Percentiles rank a stretch among this genome's conserved stretches.
These are phyloP conservation scores for Labeo catla DNA, from an alignment of 2,113 vertebrate species.

Conservation along the genomic window DNA sequence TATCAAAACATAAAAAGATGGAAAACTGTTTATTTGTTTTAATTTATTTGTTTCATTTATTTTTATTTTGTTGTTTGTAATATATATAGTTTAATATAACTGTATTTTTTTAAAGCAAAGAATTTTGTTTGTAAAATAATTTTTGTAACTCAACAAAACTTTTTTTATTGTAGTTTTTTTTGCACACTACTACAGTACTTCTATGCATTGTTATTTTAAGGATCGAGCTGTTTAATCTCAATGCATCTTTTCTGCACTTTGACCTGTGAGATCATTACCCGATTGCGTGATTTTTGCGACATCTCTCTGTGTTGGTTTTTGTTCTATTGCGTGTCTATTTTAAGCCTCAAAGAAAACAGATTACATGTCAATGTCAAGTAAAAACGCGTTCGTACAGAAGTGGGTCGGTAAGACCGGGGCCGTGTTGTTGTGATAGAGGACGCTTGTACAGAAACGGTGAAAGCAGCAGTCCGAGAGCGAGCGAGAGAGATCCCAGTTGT, in stretches of 20 bases:
- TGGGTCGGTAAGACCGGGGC: not conserved
- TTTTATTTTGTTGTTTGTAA: too few species aligned
- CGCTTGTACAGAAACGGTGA: not conserved
- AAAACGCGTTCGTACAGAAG: not conserved
- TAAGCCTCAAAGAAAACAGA: not conserved
- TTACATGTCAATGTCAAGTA: not conserved
- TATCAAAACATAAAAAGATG: too few species aligned
- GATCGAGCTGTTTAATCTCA: not conserved
- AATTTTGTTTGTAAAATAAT: too few species aligned
- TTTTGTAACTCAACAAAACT: too few species aligned
- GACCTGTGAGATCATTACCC: not conserved
- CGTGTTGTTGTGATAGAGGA: not conserved
- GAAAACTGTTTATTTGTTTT: too few species aligned
- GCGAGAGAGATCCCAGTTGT: constrained; percentile 22
- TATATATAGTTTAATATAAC: too few species aligned
- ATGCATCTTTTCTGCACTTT: not conserved
- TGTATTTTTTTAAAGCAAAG: too few species aligned
- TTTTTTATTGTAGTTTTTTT: too few species aligned
- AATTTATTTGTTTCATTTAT: too few species aligned
- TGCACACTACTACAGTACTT: too few species aligned
- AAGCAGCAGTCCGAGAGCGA: not conserved
- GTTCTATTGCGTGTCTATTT: constrained; percentile 7
- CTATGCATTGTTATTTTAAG: not conserved
- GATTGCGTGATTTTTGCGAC: constrained; percentile 23
- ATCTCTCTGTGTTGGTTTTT: constrained; percentile 23